These are phyloP conservation scores for Tipula lateralis DNA, from an alignment of 2,888 invertebrate species.

Conservation along the genomic window DNA sequence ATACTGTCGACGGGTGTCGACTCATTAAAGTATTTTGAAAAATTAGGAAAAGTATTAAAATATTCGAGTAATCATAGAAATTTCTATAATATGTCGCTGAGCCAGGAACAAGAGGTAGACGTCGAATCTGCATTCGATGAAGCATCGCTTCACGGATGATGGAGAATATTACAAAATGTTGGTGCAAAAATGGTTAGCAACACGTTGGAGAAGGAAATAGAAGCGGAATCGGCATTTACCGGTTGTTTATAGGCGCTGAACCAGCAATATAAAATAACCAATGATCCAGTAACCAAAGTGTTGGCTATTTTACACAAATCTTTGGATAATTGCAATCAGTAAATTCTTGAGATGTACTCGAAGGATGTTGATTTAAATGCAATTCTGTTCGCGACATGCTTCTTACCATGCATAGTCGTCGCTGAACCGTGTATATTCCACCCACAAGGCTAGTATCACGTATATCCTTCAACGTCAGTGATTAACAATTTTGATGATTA, in stretches of 20 bases:
- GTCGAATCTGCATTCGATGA: conserved; percentile 82
- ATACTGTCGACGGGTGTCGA: conserved; percentile 93
- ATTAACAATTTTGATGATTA: conserved; percentile 94
- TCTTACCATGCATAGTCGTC: conserved; percentile 93
- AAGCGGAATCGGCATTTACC: conserved; percentile 66
- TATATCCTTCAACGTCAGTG: conserved; percentile 76
- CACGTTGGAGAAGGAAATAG: conserved; percentile 87
- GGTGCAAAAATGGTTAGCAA: conserved; percentile 82
- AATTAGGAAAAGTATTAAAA: conserved; percentile 72
- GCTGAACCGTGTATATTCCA: conserved; percentile 84
- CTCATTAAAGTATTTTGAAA: conserved; percentile 89
- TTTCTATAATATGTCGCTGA: conserved; percentile 89
- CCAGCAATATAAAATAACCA: conserved; percentile 91
- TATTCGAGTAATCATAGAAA: conserved; percentile 74
- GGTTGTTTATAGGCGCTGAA: conserved; percentile 83
- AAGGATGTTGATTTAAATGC: conserved; percentile 92
- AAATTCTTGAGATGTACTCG: conserved; percentile 86
- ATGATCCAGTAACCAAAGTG: conserved; percentile 94
- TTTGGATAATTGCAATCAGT: conserved; percentile 86
- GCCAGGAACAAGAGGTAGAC: conserved; percentile 90
- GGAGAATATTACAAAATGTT: conserved; percentile 95
- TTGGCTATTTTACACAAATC: conserved; percentile 90
- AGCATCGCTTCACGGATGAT: conserved; percentile 73
- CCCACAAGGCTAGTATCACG: conserved; percentile 51
- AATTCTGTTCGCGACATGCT: conserved; percentile 82